Conservation (phyloP, 2,888 invertebrate genomes). For the Heteromurus nitidus region DNA sequence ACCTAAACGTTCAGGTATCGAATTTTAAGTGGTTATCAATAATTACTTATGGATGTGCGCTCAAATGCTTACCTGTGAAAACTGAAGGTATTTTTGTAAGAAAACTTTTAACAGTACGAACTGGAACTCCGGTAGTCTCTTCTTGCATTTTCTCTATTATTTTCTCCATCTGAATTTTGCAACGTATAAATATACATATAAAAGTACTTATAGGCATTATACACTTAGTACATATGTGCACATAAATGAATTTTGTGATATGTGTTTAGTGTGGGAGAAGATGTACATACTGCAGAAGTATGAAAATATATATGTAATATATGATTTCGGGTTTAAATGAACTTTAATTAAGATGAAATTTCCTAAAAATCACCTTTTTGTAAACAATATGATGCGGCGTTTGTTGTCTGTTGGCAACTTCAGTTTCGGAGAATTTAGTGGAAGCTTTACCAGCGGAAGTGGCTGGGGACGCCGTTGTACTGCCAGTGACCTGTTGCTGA, state of each 20-base stretch:
- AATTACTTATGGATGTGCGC: too few relatives aligned
- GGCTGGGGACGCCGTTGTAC: constrained; percentile 48
- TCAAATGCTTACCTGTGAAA: constrained; percentile 80
- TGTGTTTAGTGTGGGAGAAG: too few relatives aligned
- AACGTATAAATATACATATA: too few relatives aligned
- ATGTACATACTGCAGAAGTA: too few relatives aligned
- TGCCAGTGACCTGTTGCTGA: constrained; percentile 45
- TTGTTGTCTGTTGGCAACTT: constrained; percentile 75
- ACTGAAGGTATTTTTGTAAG: constrained; percentile 99
- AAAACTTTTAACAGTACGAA: constrained; percentile 98
- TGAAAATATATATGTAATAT: too few relatives aligned
- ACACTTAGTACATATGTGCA: too few relatives aligned
- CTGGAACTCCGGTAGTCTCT: constrained; percentile 93
- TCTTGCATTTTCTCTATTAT: constrained; percentile 98
- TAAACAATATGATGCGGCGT: constrained; percentile 92
- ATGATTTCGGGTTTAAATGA: too few relatives aligned
- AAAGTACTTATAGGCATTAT: background rate
- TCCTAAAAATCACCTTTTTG: constrained; percentile 87
- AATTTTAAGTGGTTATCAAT: too few relatives aligned
- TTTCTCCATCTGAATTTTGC: constrained; percentile 95
- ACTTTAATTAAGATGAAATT: too few relatives aligned
- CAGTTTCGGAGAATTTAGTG: constrained; percentile 59
- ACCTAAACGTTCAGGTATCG: too few relatives aligned
- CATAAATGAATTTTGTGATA: too few relatives aligned
- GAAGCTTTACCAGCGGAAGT: constrained; percentile 51